Base-by-base conservation (phyloP, 1,140 invertebrate genomes). In the Megathymus violae region DNA sequence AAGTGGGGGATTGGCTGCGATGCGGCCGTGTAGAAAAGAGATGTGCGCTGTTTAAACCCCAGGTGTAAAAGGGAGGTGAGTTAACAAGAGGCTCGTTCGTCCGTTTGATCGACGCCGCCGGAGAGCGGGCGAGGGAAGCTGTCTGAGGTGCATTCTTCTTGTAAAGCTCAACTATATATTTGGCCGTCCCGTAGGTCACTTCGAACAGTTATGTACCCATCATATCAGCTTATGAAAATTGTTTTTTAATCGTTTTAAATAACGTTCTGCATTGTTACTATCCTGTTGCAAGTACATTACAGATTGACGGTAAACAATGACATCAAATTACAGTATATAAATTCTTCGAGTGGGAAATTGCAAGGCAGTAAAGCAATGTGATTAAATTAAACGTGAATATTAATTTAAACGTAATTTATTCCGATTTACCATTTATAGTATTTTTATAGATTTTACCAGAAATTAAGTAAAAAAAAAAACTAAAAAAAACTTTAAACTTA, bases 1-100 rank as follows among this genome's bases (percentile, higher is more conserved):
- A 91, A 91, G 88, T 89, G 88, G 88, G 88, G 88, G 88, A 91
- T 89, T 89, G 86, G 88, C 84, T 89, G 86, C 80, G 86, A 82
- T 88, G 88, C 80, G 74, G 86, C 76, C 52, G 78, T 58, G 80
- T 68, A 70, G 46, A 76, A 77, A 48, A 64, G 75, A 76, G 83
- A 85, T 67, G 66, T 70, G 69, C 51, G 72, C 73, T 79, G 60
- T 64, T 69, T 51, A 62, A 40, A 62, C 40, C 52, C 50, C 59
- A 69, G n/a, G 78, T 75, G 76, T 11, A 80, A 86, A 61, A 59
- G 71, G 76, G 85, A 82, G 71, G 66, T 73, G 71, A 61, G 82
- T 66, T 88, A 87, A 89, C 85, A 85, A 89, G 88, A 88, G 86
- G 81, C 88, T 89, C 74, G 85, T 88, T 86, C 85, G 82, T 85